phyloP scores from a whole-genome alignment of 2,113 vertebrate genomes.

The Ictalurus furcatus region DNA sequence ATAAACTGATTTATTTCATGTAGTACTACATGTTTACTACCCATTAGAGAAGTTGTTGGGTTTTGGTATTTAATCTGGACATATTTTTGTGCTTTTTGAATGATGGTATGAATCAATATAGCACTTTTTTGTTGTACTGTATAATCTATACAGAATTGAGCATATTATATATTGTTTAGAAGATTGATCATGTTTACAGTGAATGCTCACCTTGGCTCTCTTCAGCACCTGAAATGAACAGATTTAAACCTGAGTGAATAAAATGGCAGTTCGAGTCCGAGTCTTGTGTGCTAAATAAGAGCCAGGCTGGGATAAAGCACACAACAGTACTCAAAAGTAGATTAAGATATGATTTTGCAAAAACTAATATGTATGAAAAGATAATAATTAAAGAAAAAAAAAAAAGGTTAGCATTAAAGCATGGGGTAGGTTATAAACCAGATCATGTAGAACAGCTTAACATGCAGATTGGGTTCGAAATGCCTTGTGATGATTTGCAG shows the following conservation, averaged over 20 bases:
- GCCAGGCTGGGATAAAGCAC: background rate
- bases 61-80: background rate
- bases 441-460: background rate
- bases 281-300: background rate
- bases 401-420: background rate
- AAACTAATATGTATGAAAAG: background rate
- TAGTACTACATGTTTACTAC: background rate
- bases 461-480: background rate
- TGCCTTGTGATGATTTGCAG: background rate
- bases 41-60: background rate
- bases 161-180: background rate
- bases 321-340: background rate
- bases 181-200: background rate
- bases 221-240: conserved; percentile 44
- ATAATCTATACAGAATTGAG: background rate
- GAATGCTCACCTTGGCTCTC: conserved; percentile 49
- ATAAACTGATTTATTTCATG: background rate
- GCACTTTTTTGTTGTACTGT: too few species aligned
- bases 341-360: background rate
- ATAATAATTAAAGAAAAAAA: background rate
- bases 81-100: background rate
- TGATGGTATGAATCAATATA: background rate
- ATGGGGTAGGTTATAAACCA: background rate
- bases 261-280: background rate
- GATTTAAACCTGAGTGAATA: background rate